Evolutionary conservation across 2,797 vertebrate genomes (phyloP).

Genomic region (Enteromius mattozi): DNA sequence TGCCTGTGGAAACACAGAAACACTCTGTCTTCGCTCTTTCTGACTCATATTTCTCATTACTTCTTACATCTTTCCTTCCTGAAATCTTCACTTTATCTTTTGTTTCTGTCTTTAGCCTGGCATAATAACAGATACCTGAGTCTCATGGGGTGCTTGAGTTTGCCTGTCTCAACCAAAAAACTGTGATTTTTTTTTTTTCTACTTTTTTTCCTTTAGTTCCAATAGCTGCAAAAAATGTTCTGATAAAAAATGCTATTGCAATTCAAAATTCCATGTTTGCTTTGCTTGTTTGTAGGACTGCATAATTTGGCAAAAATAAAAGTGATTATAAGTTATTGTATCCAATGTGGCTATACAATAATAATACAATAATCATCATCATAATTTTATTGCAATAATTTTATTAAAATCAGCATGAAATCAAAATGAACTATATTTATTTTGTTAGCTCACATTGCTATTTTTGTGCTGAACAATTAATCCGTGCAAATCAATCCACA

Average conservation of each 20-base stretch:
- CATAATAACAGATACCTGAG: slow-evolving; percentile 10
- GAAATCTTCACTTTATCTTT: slow-evolving; percentile 21
- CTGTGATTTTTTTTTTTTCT: neutral
- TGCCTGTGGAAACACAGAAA: slow-evolving; percentile 5
- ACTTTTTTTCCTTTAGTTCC: neutral
- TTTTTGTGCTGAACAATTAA: too few relatives aligned
- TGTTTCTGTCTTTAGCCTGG: slow-evolving; percentile 11
- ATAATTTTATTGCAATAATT: too few relatives aligned
- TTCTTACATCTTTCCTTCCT: slow-evolving; percentile 1
- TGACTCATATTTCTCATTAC: slow-evolving; percentile 25
- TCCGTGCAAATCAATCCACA: too few relatives aligned
- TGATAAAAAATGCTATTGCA: neutral
- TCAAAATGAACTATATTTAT: too few relatives aligned
- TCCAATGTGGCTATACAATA: neutral
- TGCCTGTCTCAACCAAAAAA: neutral
- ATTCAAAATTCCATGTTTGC: neutral
- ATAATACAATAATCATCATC: neutral
- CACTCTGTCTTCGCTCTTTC: neutral
- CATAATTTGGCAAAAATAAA: neutral
- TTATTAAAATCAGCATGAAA: too few relatives aligned
- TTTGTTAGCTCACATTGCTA: too few relatives aligned
- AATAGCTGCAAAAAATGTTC: neutral
- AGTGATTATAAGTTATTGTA: neutral
- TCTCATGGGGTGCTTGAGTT: slow-evolving; percentile 4
- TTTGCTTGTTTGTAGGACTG: neutral